Conservation (phyloP, 2,888 invertebrate genomes). For the Creontiades dilutus region DNA sequence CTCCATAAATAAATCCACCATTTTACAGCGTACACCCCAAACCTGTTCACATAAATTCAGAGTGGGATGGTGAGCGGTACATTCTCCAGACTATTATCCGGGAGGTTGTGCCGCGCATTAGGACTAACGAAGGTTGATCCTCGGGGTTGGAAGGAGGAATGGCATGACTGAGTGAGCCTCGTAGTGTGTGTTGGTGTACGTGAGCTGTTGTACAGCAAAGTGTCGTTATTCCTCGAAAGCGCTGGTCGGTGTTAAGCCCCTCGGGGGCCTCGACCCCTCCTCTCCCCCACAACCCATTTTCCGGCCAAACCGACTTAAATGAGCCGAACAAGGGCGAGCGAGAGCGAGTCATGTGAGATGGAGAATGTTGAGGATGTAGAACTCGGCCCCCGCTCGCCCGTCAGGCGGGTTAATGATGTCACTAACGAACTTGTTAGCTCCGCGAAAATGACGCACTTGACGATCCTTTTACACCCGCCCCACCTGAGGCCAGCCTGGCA, state of each 20-base stretch:
- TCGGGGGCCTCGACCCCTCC: too few species aligned
- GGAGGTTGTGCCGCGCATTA: slow-evolving; percentile 32
- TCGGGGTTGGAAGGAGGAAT: background rate
- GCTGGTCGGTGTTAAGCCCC: slow-evolving; percentile 34
- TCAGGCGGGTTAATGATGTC: slow-evolving; percentile 60
- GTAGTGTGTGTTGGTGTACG: background rate
- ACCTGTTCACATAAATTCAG: slow-evolving; percentile 34
- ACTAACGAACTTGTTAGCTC: slow-evolving; percentile 68
- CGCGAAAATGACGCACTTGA: slow-evolving; percentile 55
- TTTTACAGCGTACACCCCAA: slow-evolving; percentile 26
- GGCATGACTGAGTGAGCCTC: slow-evolving; percentile 31
- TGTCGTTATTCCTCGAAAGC: slow-evolving; percentile 46
- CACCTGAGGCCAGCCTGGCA: background rate
- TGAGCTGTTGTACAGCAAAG: slow-evolving; percentile 40
- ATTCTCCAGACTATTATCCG: slow-evolving; percentile 32
- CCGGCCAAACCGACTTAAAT: slow-evolving; percentile 49
- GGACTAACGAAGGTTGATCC: slow-evolving; percentile 39
- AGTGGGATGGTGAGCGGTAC: slow-evolving; percentile 30
- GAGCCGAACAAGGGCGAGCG: slow-evolving; percentile 49
- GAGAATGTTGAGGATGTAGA: slow-evolving; percentile 24
- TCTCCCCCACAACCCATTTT: background rate
- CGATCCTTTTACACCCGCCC: slow-evolving; percentile 40
- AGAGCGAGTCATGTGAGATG: background rate
- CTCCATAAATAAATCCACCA: background rate
- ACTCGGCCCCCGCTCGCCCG: background rate